Evolutionary conservation across 2,113 vertebrate species (phyloP), one percentile per base, ranked within the genome.

Genomic region (Cygnus atratus): DNA sequence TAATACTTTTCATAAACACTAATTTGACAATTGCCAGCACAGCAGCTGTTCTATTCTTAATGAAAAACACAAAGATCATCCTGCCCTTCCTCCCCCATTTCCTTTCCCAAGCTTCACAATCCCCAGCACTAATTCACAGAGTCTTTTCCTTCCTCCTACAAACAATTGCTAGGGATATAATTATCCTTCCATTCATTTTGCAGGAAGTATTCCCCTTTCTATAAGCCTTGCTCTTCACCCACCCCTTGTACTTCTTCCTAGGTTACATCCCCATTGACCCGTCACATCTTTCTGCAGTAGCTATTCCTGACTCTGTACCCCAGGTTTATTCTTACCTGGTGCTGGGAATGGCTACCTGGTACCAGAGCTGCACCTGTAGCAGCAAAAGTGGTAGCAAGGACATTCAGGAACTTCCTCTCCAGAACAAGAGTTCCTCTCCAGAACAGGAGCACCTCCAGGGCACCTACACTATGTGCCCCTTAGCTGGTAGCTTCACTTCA

Each of bases 111-210:
- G 96, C 92, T 94, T 93, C 77, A 97, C 96, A 97, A 97, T 97
- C 93, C 95, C 77, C 74, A 95, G 57, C 82, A 96, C 85, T 96
- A 97, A 96, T 96, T 97, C 97, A 95, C 87, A 87, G 68, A 90
- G 91, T 96, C 80, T 82, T 97, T 98, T 97, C 97, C 97, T 98
- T 98, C 97, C 97, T 97, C 92, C 76, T 90, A 79, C 90, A 94
- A 97, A 98, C 97, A 98, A 98, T 98, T 95, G 93, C 90, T 90
- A 80, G 81, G 96, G 95, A 97, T 96, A 97, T 95, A 96, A 97
- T 97, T 97, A 94, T 95, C 92, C 95, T 94, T 95, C 95, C 95
- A 97, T 97, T 96, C 96, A 97, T 95, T 93, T 35, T 71, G 78
- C 92, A 97, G 97, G 97, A 97, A 97, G 94, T 92, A 97, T 96